Evolutionary conservation across 2,888 invertebrate species (phyloP).

Genomic region (Geotrupes spiniger): DNA sequence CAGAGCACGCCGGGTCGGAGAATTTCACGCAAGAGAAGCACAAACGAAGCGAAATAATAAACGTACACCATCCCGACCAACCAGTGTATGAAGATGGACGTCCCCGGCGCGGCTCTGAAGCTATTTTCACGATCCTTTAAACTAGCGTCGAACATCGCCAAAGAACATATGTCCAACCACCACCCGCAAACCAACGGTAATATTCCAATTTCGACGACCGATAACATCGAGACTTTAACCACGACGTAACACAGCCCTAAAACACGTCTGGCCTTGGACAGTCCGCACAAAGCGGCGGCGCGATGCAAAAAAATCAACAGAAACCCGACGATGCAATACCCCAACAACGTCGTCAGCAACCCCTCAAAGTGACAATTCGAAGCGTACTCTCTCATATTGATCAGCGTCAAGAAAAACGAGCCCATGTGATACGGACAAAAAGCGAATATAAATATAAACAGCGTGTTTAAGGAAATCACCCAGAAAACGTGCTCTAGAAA

Average conservation of each 20-base stretch:
- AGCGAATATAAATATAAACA: constrained; percentile 96
- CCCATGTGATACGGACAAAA: constrained; percentile 97
- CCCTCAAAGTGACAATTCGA: constrained; percentile 88
- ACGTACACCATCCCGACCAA: constrained; percentile 98
- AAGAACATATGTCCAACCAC: constrained; percentile 98
- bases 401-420: constrained; percentile 71
- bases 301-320: constrained; percentile 80
- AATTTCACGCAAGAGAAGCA: constrained; percentile 87
- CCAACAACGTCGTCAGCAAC: constrained; percentile 85
- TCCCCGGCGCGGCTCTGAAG: constrained; percentile 89
- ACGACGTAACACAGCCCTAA: constrained; percentile 91
- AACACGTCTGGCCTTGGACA: constrained; percentile 78
- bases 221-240: constrained; percentile 87
- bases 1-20: constrained; percentile 95
- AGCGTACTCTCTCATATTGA: constrained; percentile 49
- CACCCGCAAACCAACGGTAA: constrained; percentile 96
- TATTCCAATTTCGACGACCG: constrained; percentile 96
- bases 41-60: constrained; percentile 98
- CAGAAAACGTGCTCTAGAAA: constrained; percentile 99
- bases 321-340: constrained; percentile 88
- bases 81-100: constrained; percentile 98
- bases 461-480: constrained; percentile 95
- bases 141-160: constrained; percentile 87
- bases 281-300: constrained; percentile 74
- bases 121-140: constrained; percentile 84